Base-by-base conservation (phyloP, 2,888 invertebrate species). In the Allacma fusca region DNA sequence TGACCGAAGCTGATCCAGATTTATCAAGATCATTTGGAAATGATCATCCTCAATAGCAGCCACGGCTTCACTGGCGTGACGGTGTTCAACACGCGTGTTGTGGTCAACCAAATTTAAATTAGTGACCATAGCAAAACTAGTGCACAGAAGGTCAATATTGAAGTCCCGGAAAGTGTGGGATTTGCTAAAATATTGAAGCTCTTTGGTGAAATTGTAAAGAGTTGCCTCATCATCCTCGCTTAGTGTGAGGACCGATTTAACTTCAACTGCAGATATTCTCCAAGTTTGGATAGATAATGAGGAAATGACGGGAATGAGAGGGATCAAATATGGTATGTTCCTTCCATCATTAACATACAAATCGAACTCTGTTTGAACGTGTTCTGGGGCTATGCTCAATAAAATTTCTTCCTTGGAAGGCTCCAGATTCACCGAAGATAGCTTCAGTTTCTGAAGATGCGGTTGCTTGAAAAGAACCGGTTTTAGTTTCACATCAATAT, bases 101-200 rank as follows among this genome's bases (percentile, higher is more conserved):
- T 83, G 83, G 72, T 84, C 84, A 12, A 84, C 83, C 2, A 84
- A 62, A 76, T 83, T 84, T 21, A 84, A 77, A 67, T 82, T 80
- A 0, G 84, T 82, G 40, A 84, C 44, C 29, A 80, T 76, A 7
- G 59, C 16, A 73, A 82, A 83, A 74, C 81, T 81, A 9, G 67
- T n/a, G 7, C 76, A 74, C 1, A 84, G 26, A 34, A 81, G 43
- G 19, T 81, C 79, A 13, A 84, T 24, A 44, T 84, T 84, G 74
- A 82, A 84, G 62, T 80, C 79, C 16, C 68, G 74, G 75, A 84
- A 84, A 0, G 82, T 78, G 50, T 81, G 83, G 28, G 80, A 79
- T 34, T 84, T 84, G 77, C 80, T 81, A 68, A 83, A 84, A 71
- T 82, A 83, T 65, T 84, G 84, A 19, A 83, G 73, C 44, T 84